These are phyloP conservation scores for Actenoides hombroni DNA, from an alignment of 2,113 vertebrate species.

Conservation along the genomic window DNA sequence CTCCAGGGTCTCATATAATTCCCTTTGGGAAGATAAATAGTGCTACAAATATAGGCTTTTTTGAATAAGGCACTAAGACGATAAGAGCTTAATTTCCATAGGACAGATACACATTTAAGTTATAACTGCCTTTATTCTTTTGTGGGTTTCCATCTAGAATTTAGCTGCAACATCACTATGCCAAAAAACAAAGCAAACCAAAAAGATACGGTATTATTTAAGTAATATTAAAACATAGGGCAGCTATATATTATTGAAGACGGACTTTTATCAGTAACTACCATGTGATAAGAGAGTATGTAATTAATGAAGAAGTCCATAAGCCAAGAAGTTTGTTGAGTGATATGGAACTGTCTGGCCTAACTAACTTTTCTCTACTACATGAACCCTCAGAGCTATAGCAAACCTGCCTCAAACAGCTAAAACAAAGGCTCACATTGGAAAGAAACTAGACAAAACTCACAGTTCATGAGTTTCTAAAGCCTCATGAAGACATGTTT, in stretches of 20 bases:
- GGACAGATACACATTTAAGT: background rate
- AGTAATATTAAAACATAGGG: background rate
- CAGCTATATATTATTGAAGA: background rate
- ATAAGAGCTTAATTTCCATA: conserved; percentile 25
- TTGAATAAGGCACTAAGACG: background rate
- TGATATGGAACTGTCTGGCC: background rate
- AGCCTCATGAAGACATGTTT: background rate
- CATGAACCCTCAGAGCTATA: background rate
- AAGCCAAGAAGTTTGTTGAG: background rate
- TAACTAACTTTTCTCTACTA: background rate
- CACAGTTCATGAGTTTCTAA: background rate
- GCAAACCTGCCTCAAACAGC: background rate
- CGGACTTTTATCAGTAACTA: background rate
- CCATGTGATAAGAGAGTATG: background rate
- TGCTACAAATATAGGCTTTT: background rate
- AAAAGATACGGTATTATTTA: background rate
- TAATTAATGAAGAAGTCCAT: background rate
- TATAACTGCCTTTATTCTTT: background rate
- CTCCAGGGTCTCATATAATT: background rate
- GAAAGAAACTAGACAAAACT: background rate
- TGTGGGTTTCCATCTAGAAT: background rate
- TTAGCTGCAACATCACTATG: background rate
- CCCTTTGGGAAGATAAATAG: background rate
- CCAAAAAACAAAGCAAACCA: background rate
- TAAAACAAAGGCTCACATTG: background rate